phyloP scores from a whole-genome alignment of 2,797 vertebrate species.

The Pogonophryne albipinna region DNA sequence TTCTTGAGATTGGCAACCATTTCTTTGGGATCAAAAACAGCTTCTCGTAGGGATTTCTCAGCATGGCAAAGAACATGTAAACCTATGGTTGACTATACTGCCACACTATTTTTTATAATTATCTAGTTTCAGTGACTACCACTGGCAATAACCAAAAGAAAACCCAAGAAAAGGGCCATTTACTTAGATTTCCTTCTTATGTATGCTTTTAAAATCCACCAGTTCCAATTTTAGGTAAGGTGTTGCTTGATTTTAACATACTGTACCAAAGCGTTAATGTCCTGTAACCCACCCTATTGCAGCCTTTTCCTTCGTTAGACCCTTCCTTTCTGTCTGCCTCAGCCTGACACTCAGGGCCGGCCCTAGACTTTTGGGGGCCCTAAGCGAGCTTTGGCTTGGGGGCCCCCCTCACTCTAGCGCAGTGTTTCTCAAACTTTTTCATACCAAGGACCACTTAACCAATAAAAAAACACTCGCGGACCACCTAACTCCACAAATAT shows the following conservation, averaged over 20 bases:
- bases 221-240: background rate
- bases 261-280: background rate
- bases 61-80: background rate
- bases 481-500: too few relatives aligned
- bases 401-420: too few relatives aligned
- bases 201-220: background rate
- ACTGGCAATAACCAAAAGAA: background rate
- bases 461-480: too few relatives aligned
- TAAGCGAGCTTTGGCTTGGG: too few relatives aligned
- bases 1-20: background rate
- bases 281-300: background rate
- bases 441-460: too few relatives aligned
- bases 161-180: too few relatives aligned
- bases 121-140: too few relatives aligned
- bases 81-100: background rate
- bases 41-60: background rate
- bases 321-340: background rate
- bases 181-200: background rate
- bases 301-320: background rate
- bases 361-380: too few relatives aligned
- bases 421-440: too few relatives aligned
- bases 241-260: background rate
- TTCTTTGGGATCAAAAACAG: background rate
- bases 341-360: constrained; percentile 5
- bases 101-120: background rate